Base-by-base conservation (phyloP, 2,113 vertebrate genomes). In the Barbus barbus region DNA sequence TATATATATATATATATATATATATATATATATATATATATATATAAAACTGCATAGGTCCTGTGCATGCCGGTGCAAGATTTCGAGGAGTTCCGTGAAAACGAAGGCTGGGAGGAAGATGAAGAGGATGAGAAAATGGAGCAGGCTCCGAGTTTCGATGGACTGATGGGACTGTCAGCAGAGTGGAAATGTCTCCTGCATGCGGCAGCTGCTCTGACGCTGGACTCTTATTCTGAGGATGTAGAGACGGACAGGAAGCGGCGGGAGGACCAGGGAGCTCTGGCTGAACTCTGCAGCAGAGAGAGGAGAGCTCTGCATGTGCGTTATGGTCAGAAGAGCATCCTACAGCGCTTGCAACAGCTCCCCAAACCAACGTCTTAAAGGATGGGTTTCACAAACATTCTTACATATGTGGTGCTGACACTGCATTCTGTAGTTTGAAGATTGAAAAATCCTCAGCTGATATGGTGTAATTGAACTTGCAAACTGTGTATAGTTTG, bases 311-410 rank as follows among this genome's bases (percentile, higher is more conserved):
- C 97, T 0, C 89, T 99, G 87, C 95, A 98, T 0, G 97, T 98
- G 44, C 95, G 96, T 41, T 96, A 94, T 0, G 97, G 97, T 1
- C 97, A 99, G 92, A 98, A 97, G 82, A 93, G 77, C 88, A 97
- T 99, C 88, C 83, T 99, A 84, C 84, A 94, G 26, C 93, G 89
- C 65, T 76, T 98, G 51, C 83, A 97, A 18, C 91, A 95, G 82
- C 89, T 97, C 86, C 91, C 95, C 0, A 28, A 86, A 61, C 44
- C 84, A 5, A 36, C 16, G 9, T 9, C 26, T 73, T 83, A 83
- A 28, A 5, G 72, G 0, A 24, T 14, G 7, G 5, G n/a, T 48
- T 73, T 14, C 44, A n/a, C n/a, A n/a, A 26, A 61, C 22, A 60
- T 60, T 60, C 58, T 28, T 33, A 13, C 5, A 58, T 20, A 4